Base-by-base conservation (phyloP, 1,140 invertebrate species). In the Kradibia gibbosae region DNA sequence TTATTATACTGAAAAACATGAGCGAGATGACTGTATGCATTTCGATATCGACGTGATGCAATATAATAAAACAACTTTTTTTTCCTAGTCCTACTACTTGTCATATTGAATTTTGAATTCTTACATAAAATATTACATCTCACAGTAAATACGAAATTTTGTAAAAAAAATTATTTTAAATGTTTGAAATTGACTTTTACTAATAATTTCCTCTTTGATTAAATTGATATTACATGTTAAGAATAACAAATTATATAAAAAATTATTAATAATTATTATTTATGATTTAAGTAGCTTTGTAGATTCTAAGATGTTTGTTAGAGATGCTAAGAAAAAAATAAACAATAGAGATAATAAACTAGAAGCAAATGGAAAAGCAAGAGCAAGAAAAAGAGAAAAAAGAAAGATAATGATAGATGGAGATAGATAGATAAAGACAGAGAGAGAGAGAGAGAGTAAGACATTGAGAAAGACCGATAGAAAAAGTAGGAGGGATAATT, bases 401-500 rank as follows among this genome's bases (percentile, higher is more conserved):
- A 22, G 28, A 17, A 22, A 22, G 10, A 22, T 5, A 13, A 39
- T 34, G n/a, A n/a, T n/a, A 71, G 39, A 31, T 3, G 28, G n/a
- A 3, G 48, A 36, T 72, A 28, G 71, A 1, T 42, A 15, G 71
- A 7, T 17, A 53, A 5, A 50, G 31, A 77, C 17, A 31, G 39
- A 36, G 5, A 42, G 25, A 28, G 60, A 78, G 1, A 1, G 8
- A 20, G 48, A 15, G 45, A 13, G 17, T 8, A 72, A 20, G 15
- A 17, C 5, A 20, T 53, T 72, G 1, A 60, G 72, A 65, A 53
- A 20, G 67, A 80, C 22, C 45, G 67, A 83, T 75, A 67, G 57
- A 83, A 82, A 83, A 80, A 65, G 83, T 84, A 86, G 88, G 84
- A 88, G 89, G 89, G 90, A 91, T 91, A 91, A 91, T 91, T 91